Evolutionary conservation across 1,140 invertebrate species (phyloP).

Genomic region (Drosophila serrata): DNA sequence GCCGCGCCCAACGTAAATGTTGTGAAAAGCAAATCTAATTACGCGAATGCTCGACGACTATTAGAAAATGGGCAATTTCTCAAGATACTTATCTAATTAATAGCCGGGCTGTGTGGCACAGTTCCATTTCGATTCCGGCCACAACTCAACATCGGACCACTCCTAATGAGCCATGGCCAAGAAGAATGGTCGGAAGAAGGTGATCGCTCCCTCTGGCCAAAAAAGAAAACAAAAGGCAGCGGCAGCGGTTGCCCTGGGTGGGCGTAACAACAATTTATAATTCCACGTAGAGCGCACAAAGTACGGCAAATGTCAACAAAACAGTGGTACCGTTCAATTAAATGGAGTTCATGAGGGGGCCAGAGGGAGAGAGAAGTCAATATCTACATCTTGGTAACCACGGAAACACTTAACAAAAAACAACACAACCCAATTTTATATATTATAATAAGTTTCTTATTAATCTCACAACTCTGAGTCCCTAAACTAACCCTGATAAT

Average conservation of each 20-base stretch:
- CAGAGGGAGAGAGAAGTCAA: conserved; percentile 11
- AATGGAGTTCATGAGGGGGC: not conserved
- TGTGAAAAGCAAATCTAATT: conserved; percentile 85
- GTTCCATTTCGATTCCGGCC: conserved; percentile 44
- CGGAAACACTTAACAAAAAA: not conserved
- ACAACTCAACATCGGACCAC: conserved; percentile 51
- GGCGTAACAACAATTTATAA: conserved; percentile 80
- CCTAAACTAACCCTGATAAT: no score
- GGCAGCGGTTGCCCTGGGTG: conserved; percentile 52
- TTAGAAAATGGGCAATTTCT: conserved; percentile 84
- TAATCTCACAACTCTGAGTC: not conserved
- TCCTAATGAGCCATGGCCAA: conserved; percentile 76
- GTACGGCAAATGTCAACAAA: conserved; percentile 54
- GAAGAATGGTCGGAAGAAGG: conserved; percentile 62
- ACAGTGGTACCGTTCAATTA: conserved; percentile 47
- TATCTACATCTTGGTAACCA: conserved; percentile 37
- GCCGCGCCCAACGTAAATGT: conserved; percentile 73
- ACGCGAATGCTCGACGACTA: conserved; percentile 80
- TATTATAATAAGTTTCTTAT: not conserved
- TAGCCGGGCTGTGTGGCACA: conserved; percentile 59
- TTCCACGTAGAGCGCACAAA: conserved; percentile 47
- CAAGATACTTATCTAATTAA: conserved; percentile 85
- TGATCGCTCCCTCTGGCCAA: conserved; percentile 60
- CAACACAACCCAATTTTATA: accelerated
- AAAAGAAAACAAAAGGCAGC: conserved; percentile 47